Percentiles rank a stretch among this genome's conserved stretches.
phyloP scores from a whole-genome alignment of 2,888 invertebrate species.

The Mactromeris polynyma region DNA sequence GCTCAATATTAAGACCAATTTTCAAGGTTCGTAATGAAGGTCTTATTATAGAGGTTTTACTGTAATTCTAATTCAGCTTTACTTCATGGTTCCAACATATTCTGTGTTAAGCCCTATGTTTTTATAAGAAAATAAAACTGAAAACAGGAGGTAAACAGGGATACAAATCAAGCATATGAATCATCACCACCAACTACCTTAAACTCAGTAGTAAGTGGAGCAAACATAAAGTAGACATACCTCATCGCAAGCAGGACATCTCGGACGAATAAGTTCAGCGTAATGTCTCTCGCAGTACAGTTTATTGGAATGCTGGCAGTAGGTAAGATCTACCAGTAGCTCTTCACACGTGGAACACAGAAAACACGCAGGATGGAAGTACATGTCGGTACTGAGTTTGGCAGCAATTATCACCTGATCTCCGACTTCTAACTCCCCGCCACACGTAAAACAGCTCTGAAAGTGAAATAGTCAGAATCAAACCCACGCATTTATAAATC shows the following conservation, averaged over 20 bases:
- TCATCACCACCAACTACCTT: no score
- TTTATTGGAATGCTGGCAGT: conserved; percentile 94
- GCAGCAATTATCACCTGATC: conserved; percentile 95
- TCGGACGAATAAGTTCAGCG: conserved; percentile 97
- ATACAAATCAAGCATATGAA: no score
- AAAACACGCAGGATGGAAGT: conserved; percentile 98
- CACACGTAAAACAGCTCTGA: conserved; percentile 94
- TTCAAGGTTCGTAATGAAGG: no score
- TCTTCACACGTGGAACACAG: conserved; percentile 95
- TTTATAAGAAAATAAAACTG: no score
- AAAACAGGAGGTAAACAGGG: no score
- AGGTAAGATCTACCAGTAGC: conserved; percentile 97
- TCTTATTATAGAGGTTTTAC: no score
- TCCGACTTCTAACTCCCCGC: conserved; percentile 92
- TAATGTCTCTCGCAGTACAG: conserved; percentile 99
- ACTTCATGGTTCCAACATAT: no score
- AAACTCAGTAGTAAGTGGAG: neutral
- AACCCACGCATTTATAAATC: no score
- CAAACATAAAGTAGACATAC: conserved; percentile 90
- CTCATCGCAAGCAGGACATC: conserved; percentile 99
- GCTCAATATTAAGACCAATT: no score
- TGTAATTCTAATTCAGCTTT: no score
- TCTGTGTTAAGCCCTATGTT: no score
- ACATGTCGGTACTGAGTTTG: conserved; percentile 92
- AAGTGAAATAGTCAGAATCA: conserved; percentile 32